Base-by-base conservation (phyloP, 1,140 invertebrate species). In the Diprion similis region DNA sequence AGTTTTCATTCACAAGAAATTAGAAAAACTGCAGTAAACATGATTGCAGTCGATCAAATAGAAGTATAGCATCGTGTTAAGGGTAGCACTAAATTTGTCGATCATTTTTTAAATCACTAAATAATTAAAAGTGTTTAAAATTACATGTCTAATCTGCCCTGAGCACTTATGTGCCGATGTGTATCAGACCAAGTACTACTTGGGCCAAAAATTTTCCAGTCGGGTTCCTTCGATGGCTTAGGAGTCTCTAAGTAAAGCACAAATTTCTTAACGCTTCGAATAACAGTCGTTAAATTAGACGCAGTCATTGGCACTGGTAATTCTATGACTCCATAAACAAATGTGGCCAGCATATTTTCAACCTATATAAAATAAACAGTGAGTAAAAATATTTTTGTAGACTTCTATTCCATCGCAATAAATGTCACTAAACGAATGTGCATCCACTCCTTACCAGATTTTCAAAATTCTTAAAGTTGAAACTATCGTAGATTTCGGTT, bases 381-480 rank as follows among this genome's bases (percentile, higher is more conserved):
- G 18, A 37, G 0, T 71, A n/a, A n/a, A 45, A 66, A 19, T 67
- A 68, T 72, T 48, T 66, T 74, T 8, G 46, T 51, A 68, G 15
- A 68, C 48, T 48, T 72, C 8, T 47, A 66, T 70, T n/a, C 15
- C 6, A 45, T 68, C 68, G 24, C 59, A 68, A 70, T 69, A 71
- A 75, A 72, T n/a, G 19, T 46, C 66, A 68, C 24, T 68, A 66
- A 75, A 15, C 69, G 18, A 9, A 46, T 17, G 15, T 37, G 10
- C 51, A 72, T 47, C 48, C 73, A 69, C 24, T 72, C 83, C 89
- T 87, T 80, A 91, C 90, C 73, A 89, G 89, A 68, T 81, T 78
- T 46, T 81, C 87, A 64, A 90, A 89, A 45, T 89, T 86, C 9
- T 86, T 84, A 6, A 91, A 84, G 13, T 90, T 89, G 72, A 91